A percentile compares a stretch with the other conserved stretches of the same genome.
phyloP scores from a whole-genome alignment of 1,140 invertebrate species.

The Megathymus violae region DNA sequence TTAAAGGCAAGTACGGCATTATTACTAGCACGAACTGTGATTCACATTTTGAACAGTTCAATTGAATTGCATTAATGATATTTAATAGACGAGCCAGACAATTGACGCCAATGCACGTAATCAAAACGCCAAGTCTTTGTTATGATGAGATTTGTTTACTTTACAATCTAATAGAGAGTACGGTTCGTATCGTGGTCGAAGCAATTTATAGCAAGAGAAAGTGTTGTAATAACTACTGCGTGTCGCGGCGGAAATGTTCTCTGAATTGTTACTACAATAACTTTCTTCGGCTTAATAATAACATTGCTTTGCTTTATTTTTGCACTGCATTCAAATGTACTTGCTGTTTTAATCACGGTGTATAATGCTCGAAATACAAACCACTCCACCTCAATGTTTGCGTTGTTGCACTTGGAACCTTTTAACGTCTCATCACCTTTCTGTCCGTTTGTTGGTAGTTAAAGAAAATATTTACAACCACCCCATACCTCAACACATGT shows the following conservation, averaged over 20 bases:
- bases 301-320: slow-evolving; percentile 27
- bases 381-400: slow-evolving; percentile 14
- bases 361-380: slow-evolving; percentile 19
- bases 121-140: slow-evolving; percentile 1
- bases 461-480: slow-evolving; percentile 1
- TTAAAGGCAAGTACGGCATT: no score
- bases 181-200: slow-evolving; percentile 22
- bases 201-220: slow-evolving; percentile 38
- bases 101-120: not conserved
- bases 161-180: slow-evolving; percentile 20
- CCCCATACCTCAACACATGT: no score
- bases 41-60: no score
- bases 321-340: slow-evolving; percentile 22
- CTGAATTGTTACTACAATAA: slow-evolving; percentile 44
- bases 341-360: slow-evolving; percentile 20
- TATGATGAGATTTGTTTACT: slow-evolving; percentile 23
- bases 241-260: slow-evolving; percentile 37
- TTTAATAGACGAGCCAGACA: no score
- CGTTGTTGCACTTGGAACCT: slow-evolving; percentile 1
- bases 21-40: no score
- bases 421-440: not conserved
- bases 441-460: not conserved
- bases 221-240: slow-evolving; percentile 42
- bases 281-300: slow-evolving; percentile 38
- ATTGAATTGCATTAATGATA: no score